These are phyloP conservation scores for Actinopyga echinites DNA, from an alignment of 53 echinoderm and acorn worm genomes.

Conservation along the genomic window DNA sequence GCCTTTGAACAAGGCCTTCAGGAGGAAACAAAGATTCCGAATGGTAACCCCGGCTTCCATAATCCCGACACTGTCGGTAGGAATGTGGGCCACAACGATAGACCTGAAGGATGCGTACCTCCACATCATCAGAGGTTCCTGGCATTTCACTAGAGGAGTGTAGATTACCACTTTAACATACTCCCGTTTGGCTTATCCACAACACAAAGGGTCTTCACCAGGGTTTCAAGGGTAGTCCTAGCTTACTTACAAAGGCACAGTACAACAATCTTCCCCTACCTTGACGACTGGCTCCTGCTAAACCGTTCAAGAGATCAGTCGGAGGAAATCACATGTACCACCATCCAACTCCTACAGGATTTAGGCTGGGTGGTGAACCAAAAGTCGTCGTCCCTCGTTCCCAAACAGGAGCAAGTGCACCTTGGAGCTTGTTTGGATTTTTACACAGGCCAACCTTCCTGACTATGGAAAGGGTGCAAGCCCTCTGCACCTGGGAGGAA, in stretches of 20 bases:
- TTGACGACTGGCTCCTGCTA: conserved; percentile 60
- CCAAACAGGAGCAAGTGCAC: background rate
- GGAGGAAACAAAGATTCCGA: conserved; percentile 2
- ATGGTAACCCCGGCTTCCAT: conserved; percentile 27
- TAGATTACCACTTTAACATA: conserved; percentile 15
- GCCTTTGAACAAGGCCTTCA: too few species aligned
- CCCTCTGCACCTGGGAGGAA: too few species aligned
- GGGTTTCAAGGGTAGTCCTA: conserved; percentile 27
- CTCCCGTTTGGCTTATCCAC: conserved; percentile 59
- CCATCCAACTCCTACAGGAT: background rate
- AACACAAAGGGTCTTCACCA: conserved; percentile 55
- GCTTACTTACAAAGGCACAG: conserved; percentile 24
- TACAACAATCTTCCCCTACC: conserved; percentile 24
- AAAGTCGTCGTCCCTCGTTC: conserved; percentile 1
- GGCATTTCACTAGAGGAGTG: background rate
- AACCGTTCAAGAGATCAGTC: background rate
- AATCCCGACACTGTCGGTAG: background rate
- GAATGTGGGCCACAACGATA: conserved; percentile 31
- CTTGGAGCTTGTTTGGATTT: background rate
- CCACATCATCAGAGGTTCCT: background rate
- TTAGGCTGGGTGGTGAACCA: conserved; percentile 33
- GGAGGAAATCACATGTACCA: background rate
- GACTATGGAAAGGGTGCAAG: too few species aligned
- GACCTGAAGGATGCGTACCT: conserved; percentile 37
- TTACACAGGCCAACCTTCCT: too few species aligned